phyloP scores from a whole-genome alignment of 2,888 invertebrate species.

The Nineta flava region DNA sequence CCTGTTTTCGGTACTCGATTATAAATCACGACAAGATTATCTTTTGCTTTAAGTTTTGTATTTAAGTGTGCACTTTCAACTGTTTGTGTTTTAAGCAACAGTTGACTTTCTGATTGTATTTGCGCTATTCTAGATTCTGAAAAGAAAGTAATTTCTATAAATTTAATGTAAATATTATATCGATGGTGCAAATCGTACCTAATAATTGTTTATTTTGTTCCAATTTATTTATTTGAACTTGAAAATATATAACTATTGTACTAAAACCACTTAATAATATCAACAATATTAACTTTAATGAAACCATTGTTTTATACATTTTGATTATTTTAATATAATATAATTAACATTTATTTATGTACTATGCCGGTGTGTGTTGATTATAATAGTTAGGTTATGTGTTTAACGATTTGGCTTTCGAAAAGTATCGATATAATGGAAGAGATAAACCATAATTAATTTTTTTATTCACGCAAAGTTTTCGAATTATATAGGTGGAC shows the following conservation, averaged over 20 bases:
- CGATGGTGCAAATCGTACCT: slow-evolving; percentile 19
- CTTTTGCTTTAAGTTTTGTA: slow-evolving; percentile 28
- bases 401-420: too few relatives aligned
- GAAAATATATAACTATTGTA: slow-evolving; percentile 24
- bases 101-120: slow-evolving; percentile 19
- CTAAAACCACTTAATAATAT: slow-evolving; percentile 20
- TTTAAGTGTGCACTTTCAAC: neutral
- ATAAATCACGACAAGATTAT: slow-evolving; percentile 73
- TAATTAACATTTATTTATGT: neutral
- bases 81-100: slow-evolving; percentile 10
- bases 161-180: too few relatives aligned
- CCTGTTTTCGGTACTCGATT: slow-evolving; percentile 96
- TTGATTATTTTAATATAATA: neutral
- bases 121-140: slow-evolving; percentile 23
- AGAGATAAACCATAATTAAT: too few relatives aligned
- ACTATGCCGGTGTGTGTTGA: too few relatives aligned
- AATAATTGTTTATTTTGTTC: slow-evolving; percentile 25
- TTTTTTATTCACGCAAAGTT: too few relatives aligned
- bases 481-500: too few relatives aligned
- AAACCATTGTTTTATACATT: slow-evolving; percentile 4
- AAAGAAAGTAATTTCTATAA: slow-evolving; percentile 8
- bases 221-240: slow-evolving; percentile 23
- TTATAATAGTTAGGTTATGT: too few relatives aligned
- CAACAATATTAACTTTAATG: slow-evolving; percentile 14
- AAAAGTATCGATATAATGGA: too few relatives aligned